Base-by-base conservation (phyloP, 53 echinoderm and acorn worm genomes). In the Echinometra lucunter region DNA sequence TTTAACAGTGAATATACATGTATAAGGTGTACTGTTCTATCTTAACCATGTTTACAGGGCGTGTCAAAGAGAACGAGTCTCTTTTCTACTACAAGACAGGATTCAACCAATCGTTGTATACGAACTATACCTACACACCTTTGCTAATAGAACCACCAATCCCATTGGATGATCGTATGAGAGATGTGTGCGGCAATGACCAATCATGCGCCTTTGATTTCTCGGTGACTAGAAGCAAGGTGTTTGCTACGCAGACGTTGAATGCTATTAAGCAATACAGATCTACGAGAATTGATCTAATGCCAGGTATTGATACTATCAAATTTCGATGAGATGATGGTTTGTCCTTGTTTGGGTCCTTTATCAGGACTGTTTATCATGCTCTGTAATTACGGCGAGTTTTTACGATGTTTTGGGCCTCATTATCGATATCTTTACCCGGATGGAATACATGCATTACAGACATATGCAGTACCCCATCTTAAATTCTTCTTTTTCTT, bases 161-260 rank as follows among this genome's bases (percentile, higher is more conserved):
- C 19, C 37, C 57, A 93, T 81, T 93, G 80, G 93, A 55, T 30
- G 57, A 58, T 81, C 53, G 66, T 27, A 58, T 57, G 1, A 13
- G 34, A 40, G 32, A 56, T 23, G 80, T 93, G 30, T 93, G 93
- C 32, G 93, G 57, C 19, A 56, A 1, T 58, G 58, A 80, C 58
- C 53, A 45, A 56, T 58, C 38, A 44, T 93, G 93, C 35, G 58
- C 57, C 4, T 93, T 93, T 57, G 93, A 93, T 81, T 80, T 49
- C 58, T 42, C 38, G 19, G 53, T 55, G 56, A 93, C 93, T 3
- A 58, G 58, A 34, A 93, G 58, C 81, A 37, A 49, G 17, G 32
- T 9, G 58, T 81, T 93, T 78, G 93, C 93, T 6, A 1, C 21
- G 1, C 32, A 81, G 17, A 93, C 93, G 35, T 37, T 93, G 58